Base-by-base conservation (phyloP, 2,888 invertebrate genomes). In the Galerucella nymphaeae region DNA sequence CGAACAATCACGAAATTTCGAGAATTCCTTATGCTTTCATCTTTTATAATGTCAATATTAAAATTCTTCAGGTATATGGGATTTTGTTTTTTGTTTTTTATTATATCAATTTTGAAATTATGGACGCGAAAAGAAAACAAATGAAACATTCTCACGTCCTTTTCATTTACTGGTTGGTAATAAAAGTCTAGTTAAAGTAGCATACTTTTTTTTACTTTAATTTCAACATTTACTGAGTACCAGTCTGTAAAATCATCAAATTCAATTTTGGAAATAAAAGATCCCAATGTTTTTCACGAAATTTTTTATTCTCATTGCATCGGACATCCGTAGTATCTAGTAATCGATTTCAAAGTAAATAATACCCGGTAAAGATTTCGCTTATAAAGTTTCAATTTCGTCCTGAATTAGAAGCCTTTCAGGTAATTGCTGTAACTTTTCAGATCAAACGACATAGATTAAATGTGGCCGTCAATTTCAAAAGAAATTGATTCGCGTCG, bases 1-100 rank as follows among this genome's bases (percentile, higher is more conserved):
- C 84, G 84, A 85, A 86, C 85, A 85, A 85, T 84, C 85, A 84
- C 84, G 61, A 84, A 85, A 81, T 78, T 78, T 78, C 78, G 13
- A 18, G 53, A 16, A 18, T 18, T 18, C 10, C 53, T 16, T 53
- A 53, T 53, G 18, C 53, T 77, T 80, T 79, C 5, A 13, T 77
- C 71, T 62, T 71, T 66, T 67, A 67, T 73, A 66, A 70, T 64
- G 67, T 70, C 48, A 61, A 13, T 48, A 53, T 41, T 2, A 61
- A 42, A 50, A 62, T 63, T 63, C 14, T 41, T 57, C 3, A 30
- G 11, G 14, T 45, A 45, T 13, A 45, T 13, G 10, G 10, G 0
- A 10, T 45, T 45, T 45, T 11, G 13, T 14, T 45, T 11, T 10
- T 2, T 3, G 13, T 45, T 4, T 45, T 45, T 45, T 14, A 45